A percentile compares a stretch with the other conserved stretches of the same genome.
Conservation (phyloP, 2,113 vertebrate genomes). For the Erinaceus europaeus region DNA sequence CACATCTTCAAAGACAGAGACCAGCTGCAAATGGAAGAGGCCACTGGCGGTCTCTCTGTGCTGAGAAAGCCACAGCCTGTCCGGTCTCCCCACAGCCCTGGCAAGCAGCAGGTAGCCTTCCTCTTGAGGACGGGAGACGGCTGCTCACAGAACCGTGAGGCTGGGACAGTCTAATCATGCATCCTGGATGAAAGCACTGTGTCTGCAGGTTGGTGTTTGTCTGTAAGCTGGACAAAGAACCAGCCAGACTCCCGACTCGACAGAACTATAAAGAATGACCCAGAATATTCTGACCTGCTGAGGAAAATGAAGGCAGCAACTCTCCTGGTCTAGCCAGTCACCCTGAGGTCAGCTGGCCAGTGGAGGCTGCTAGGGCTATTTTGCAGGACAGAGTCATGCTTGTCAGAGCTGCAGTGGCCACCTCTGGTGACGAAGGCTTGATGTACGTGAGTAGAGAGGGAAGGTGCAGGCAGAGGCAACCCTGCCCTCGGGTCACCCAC, state of each 20-base stretch:
- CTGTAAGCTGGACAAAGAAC: neutral
- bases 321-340: neutral
- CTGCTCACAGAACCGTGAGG: no score
- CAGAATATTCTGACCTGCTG: neutral
- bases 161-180: neutral
- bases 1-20: neutral
- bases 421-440: neutral
- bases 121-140: neutral
- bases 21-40: neutral
- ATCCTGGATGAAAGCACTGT: neutral
- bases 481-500: neutral
- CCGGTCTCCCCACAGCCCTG: neutral
- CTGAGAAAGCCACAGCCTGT: neutral
- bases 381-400: accelerated
- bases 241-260: neutral
- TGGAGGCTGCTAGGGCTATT: neutral
- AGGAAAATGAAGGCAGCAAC: accelerated
- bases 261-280: neutral
- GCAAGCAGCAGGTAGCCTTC: no score
- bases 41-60: neutral
- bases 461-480: no score
- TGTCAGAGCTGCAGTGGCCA: no score
- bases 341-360: accelerated
- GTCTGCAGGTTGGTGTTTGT: neutral
- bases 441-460: no score